Evolutionary conservation across 1,140 invertebrate species (phyloP).

Genomic region (Cylas formicarius): DNA sequence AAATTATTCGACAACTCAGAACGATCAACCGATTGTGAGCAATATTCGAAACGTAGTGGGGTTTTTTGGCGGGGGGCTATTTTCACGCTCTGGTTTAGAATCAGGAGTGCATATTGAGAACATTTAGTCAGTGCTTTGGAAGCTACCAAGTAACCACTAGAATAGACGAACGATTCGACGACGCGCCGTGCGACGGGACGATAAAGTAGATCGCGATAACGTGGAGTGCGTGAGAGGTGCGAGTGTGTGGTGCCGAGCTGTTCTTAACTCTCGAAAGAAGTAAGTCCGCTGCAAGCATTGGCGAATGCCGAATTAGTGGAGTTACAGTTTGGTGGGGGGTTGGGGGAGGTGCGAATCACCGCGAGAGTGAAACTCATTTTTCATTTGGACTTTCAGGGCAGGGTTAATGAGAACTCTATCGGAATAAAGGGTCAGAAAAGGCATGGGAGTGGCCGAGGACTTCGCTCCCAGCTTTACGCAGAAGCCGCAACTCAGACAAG

Average conservation of each 20-base stretch:
- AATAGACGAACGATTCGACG: constrained; percentile 42
- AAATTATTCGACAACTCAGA: constrained; percentile 15
- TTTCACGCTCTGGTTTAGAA: constrained; percentile 36
- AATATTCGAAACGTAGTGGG: too few relatives aligned
- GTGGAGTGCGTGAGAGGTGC: constrained; percentile 27
- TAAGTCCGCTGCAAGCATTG: constrained; percentile 28
- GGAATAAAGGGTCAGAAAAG: constrained; percentile 33
- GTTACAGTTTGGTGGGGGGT: constrained; percentile 7
- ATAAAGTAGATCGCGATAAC: constrained; percentile 32
- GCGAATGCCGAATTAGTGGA: constrained; percentile 22
- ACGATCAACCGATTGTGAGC: constrained; percentile 1
- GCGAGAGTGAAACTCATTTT: background rate
- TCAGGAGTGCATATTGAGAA: constrained; percentile 31
- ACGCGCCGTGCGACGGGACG: constrained; percentile 38
- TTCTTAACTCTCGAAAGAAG: constrained; percentile 28
- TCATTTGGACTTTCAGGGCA: constrained; percentile 26
- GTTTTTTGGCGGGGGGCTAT: constrained; percentile 23
- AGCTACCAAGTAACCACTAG: constrained; percentile 40
- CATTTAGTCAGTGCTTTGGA: constrained; percentile 43
- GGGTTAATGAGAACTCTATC: constrained; percentile 37
- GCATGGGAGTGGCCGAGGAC: constrained; percentile 81
- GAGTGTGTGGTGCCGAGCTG: constrained; percentile 29
- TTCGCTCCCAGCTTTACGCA: constrained; percentile 95
- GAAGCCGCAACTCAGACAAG: constrained; percentile 91
- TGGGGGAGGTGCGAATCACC: constrained; percentile 5